Base-by-base conservation (phyloP, 2,888 invertebrate genomes). In the Pandemis cinnamomeana region DNA sequence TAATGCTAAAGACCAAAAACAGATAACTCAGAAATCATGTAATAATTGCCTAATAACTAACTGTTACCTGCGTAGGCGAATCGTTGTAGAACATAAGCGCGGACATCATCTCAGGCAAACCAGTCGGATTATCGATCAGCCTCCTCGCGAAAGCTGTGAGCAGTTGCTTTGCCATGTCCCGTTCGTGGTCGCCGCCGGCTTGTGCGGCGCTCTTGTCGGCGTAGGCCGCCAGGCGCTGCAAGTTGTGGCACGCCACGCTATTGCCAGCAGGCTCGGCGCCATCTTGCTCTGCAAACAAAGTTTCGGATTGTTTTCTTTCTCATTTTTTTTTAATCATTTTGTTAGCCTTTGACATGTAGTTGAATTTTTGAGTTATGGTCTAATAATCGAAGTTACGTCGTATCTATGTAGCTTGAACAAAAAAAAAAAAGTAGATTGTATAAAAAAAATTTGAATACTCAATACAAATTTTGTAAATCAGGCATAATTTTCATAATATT, bases 181-280 rank as follows among this genome's bases (percentile, higher is more conserved):
- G 80, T 62, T 91, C 89, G 0, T 74, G 71, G 13, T 89, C 91
- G 3, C 91, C 93, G 7, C 91, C 91, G 41, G 93, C 91, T 0
- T 90, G 80, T 1, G 80, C 82, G 0, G 86, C 78, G 71, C 87
- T 88, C 51, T 96, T 95, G 83, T 96, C 96, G 53, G 96, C 95
- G 84, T 97, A 96, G 0, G 96, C 95, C 0, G 97, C 95, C 41
- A 99, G 92, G 7, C 97, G 95, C 46, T 97, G 94, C 15, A 98
- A 92, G 91, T 99, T 99, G 82, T 96, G 95, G 27, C 97, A 97
- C 0, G 98, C 95, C 0, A 99, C 97, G 62, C 98, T 98, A 88
- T 99, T 99, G 48, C 98, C 97, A 55, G 97, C 97, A 0, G 99
- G 99, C 85, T 99, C 99, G 0, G 99, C 99, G 13, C 98, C 98